phyloP scores from a whole-genome alignment of 2,888 invertebrate genomes.

The Drosophila macrothrix region DNA sequence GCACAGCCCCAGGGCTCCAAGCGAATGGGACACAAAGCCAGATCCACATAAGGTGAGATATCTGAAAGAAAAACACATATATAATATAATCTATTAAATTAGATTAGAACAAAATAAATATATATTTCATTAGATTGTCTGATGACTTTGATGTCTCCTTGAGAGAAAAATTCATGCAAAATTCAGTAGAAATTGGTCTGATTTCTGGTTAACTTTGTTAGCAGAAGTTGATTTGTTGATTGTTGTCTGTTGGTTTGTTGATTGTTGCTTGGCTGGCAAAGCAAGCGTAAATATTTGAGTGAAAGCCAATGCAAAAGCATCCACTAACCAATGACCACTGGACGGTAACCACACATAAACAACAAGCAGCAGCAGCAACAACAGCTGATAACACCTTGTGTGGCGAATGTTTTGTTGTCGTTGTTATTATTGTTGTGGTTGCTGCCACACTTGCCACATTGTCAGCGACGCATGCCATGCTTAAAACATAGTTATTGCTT shows the following conservation, averaged over 20 bases:
- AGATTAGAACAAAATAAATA: background rate
- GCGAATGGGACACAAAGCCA: conserved; percentile 86
- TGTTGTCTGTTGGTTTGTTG: background rate
- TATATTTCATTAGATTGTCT: background rate
- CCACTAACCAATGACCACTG: conserved; percentile 32
- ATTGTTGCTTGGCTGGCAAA: background rate
- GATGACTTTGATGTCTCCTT: conserved; percentile 5
- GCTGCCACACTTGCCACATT: conserved; percentile 21
- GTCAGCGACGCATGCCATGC: conserved; percentile 42
- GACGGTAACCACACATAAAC: conserved; percentile 7
- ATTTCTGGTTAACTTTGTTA: conserved; percentile 60
- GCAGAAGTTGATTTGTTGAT: conserved; percentile 36
- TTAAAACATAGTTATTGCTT: conserved; percentile 27
- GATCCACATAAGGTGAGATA: conserved; percentile 86
- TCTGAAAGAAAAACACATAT: conserved; percentile 64
- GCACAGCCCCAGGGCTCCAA: conserved; percentile 87
- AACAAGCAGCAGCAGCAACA: conserved; percentile 19
- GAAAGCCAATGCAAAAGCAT: conserved; percentile 58
- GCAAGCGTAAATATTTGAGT: conserved; percentile 73
- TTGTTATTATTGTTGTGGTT: conserved; percentile 25
- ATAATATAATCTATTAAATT: background rate
- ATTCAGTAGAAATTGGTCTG: conserved; percentile 49
- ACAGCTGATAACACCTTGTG: conserved; percentile 55
- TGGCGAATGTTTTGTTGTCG: conserved; percentile 23
- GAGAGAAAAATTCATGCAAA: conserved; percentile 10